A percentile compares a stretch with the other conserved stretches of the same genome.
These are phyloP conservation scores for Morone saxatilis DNA, from an alignment of 2,113 vertebrate genomes.

Conservation along the genomic window DNA sequence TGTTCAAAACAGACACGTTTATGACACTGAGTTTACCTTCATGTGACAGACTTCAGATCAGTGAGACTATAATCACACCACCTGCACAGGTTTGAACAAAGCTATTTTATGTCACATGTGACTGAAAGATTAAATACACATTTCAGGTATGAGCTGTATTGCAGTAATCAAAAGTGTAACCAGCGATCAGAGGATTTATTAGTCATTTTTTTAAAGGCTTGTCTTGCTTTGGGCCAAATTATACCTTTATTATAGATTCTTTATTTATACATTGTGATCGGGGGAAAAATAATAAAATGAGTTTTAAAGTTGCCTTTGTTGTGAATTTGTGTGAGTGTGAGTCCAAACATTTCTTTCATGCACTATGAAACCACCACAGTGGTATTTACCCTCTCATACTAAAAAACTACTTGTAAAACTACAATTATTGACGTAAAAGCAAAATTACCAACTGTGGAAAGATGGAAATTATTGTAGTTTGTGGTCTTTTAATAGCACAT, in stretches of 20 bases:
- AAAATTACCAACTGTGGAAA: too few relatives aligned
- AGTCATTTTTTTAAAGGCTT: slow-evolving; percentile 35
- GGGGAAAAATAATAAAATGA: slow-evolving; percentile 66
- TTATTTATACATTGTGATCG: slow-evolving; percentile 62
- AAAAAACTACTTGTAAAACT: background rate
- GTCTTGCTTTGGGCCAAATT: slow-evolving; percentile 60
- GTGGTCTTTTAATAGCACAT: too few relatives aligned
- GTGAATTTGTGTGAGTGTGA: background rate
- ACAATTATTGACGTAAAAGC: too few relatives aligned
- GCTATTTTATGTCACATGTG: background rate
- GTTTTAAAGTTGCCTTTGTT: slow-evolving; percentile 29
- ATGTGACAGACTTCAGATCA: background rate
- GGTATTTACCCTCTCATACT: background rate
- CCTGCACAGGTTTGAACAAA: slow-evolving; percentile 20
- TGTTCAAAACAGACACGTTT: background rate
- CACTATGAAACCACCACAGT: background rate
- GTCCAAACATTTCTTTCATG: background rate
- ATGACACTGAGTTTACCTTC: slow-evolving; percentile 19
- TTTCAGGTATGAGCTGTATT: slow-evolving; percentile 38
- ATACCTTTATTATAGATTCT: slow-evolving; percentile 58
- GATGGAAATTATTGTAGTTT: too few relatives aligned
- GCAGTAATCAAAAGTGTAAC: slow-evolving; percentile 14
- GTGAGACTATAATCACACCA: background rate
- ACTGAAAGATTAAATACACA: slow-evolving; percentile 5
- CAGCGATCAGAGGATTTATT: slow-evolving; percentile 23